Evolutionary conservation across 2,113 vertebrate genomes (phyloP), one percentile per base, ranked within the genome.

Genomic region (Xenopus borealis): DNA sequence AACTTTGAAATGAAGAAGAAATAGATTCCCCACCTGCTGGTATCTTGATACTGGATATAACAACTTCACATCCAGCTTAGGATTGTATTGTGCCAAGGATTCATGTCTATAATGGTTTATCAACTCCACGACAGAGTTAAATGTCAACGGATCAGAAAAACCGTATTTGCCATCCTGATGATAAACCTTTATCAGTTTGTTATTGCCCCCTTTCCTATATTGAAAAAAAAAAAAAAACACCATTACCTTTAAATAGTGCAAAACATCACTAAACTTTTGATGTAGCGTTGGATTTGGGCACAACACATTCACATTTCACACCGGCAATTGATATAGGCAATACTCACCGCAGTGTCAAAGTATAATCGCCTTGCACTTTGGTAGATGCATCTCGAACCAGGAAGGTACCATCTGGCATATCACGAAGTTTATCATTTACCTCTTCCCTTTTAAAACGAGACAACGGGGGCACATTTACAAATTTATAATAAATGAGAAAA

Each of bases 161-260:
- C 97, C 97, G 0, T 96, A 98, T 80, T 95, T 95, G 23, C 94
- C 95, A 66, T 97, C 97, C 3, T 86, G 89, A 80, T 98, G 95
- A 80, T 96, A 96, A 82, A 98, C 98, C 89, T 97, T 96, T 79
- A 98, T 98, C 83, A 98, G 86, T 55, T 97, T 96, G 88, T 98
- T 98, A 88, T 95, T 95, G 68, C 94, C 94, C 57, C 96, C 96
- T 85, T 98, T 98, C 91, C 97, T 98, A 87, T 71, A 86, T 88
- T 7, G 18, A 40, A 40, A 3, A 3, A 6, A 40, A 40, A 40
- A 40, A 40, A 2, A 40, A 40, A 40, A 50, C n/a, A n/a, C n/a
- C n/a, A 12, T 13, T 50, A 4, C 3, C 47, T 50, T 50, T 12
- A 9, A 50, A 27, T 40, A 40, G 33, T 9, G 8, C 7, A 40